Evolutionary conservation across 2,113 vertebrate species (phyloP), one percentile per base, ranked within the genome.

Genomic region (Sminthopsis crassicaudata): DNA sequence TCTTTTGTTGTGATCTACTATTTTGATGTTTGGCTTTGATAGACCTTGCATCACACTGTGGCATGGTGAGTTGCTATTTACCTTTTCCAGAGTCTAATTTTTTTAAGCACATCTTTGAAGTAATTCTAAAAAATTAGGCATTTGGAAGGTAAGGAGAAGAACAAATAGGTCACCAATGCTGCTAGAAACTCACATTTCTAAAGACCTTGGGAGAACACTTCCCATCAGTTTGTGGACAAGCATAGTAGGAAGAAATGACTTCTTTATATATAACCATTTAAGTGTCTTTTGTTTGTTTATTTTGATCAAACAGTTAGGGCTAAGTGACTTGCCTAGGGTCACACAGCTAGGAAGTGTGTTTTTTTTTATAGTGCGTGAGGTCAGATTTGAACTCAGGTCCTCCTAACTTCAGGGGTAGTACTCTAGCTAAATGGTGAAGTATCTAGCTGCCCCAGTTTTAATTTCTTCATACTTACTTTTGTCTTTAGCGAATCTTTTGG

Each of bases 1-100:
- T 96, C 96, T 98, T 97, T 98, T 67, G 95, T 97, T 97, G 55
- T 94, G 27, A 48, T 92, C 96, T 97, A 57, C 92, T 95, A 88
- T 96, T 97, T 91, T 52, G 36, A 27, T 92, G 48, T 94, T 97
- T 96, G 97, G 42, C 53, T 98, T 96, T 60, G 90, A 94, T 95
- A 95, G 2, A 1, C 24, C 96, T 96, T 94, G 97, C 53, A 92
- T 94, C 48, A 24, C 76, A 8, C 36, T 67, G 27, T 89, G 95
- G 89, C 36, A 95, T 96, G 96, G 91, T 91, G 55, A 88, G 91
- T 53, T 92, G 10, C 57, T 50, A 8, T 91, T 94, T 9, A 90
- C 10, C 91, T 11, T 92, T 76, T 91, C 89, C 12, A 95, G 60
- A 53, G 53, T 54, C 51, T 51, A 0, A 6, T n/a, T 84, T 76